phyloP scores from a whole-genome alignment of 2,888 invertebrate genomes.

The Aplocera efformata region DNA sequence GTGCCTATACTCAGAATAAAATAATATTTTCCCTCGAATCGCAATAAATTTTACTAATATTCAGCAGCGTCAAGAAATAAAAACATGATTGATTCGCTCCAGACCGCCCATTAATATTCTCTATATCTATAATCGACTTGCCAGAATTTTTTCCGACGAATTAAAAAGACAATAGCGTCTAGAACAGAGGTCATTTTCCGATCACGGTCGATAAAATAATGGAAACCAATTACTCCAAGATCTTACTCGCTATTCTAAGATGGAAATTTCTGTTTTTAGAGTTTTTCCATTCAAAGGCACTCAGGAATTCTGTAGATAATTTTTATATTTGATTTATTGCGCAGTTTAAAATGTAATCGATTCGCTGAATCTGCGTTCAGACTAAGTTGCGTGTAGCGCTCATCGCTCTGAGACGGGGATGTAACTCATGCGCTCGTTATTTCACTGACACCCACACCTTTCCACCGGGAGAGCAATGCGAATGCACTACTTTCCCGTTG shows the following conservation, averaged over 20 bases:
- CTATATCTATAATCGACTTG: constrained; percentile 12
- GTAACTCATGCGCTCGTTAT: too few relatives aligned
- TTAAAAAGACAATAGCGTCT: constrained; percentile 15
- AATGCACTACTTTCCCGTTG: too few relatives aligned
- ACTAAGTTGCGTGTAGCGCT: too few relatives aligned
- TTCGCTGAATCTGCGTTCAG: too few relatives aligned
- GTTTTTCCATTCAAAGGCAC: constrained; percentile 2
- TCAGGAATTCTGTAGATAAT: constrained; percentile 1
- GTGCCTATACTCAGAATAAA: too few relatives aligned
- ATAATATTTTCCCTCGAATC: too few relatives aligned
- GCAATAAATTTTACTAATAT: neutral
- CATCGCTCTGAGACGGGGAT: too few relatives aligned
- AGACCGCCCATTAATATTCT: constrained; percentile 18
- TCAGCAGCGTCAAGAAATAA: neutral
- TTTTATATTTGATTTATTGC: neutral
- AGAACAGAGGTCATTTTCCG: constrained; percentile 7
- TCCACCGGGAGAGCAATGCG: too few relatives aligned
- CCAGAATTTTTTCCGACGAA: constrained; percentile 12
- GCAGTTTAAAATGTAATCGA: too few relatives aligned
- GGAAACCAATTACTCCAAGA: constrained; percentile 16
- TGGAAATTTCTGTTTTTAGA: neutral
- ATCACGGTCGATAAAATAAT: constrained; percentile 10
- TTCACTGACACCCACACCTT: too few relatives aligned
- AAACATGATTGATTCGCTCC: constrained; percentile 22
- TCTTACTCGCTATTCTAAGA: constrained; percentile 11